Percentiles rank a stretch among this genome's conserved stretches.
These are phyloP conservation scores for Cosmia pyralina DNA, from an alignment of 2,888 invertebrate genomes.

Conservation along the genomic window DNA sequence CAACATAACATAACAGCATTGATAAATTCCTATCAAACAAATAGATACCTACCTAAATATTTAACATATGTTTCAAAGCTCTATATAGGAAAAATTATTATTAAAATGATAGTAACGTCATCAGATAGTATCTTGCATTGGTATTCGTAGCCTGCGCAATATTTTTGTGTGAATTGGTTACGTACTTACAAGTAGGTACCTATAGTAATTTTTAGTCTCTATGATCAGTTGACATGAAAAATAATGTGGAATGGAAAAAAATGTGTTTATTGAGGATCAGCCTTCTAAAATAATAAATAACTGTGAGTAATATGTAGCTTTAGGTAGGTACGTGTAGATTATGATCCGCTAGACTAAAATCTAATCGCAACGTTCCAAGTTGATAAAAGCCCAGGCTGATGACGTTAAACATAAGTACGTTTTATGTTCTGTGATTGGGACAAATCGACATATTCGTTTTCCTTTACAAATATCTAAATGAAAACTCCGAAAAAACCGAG, in stretches of 20 bases:
- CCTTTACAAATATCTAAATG: background rate
- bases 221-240: slow-evolving; percentile 14
- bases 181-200: background rate
- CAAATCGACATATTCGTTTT: slow-evolving; percentile 7
- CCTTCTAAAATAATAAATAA: slow-evolving; percentile 12
- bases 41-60: slow-evolving; percentile 31
- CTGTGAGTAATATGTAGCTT: background rate
- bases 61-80: slow-evolving; percentile 40
- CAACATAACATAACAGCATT: slow-evolving; percentile 28
- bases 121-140: slow-evolving; percentile 17
- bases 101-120: slow-evolving; percentile 43
- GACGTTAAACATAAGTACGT: background rate
- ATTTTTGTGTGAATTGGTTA: background rate
- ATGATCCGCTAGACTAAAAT: slow-evolving; percentile 2
- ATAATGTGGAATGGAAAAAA: slow-evolving; percentile 1
- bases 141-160: background rate
- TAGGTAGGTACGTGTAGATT: background rate
- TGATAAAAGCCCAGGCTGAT: background rate
- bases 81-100: slow-evolving; percentile 33
- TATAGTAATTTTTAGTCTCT: background rate
- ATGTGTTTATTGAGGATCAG: background rate
- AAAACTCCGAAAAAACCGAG: background rate
- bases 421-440: background rate
- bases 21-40: slow-evolving; percentile 42
- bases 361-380: slow-evolving; percentile 7